Base-by-base conservation (phyloP, 2,888 invertebrate genomes). In the Bombylius major region DNA sequence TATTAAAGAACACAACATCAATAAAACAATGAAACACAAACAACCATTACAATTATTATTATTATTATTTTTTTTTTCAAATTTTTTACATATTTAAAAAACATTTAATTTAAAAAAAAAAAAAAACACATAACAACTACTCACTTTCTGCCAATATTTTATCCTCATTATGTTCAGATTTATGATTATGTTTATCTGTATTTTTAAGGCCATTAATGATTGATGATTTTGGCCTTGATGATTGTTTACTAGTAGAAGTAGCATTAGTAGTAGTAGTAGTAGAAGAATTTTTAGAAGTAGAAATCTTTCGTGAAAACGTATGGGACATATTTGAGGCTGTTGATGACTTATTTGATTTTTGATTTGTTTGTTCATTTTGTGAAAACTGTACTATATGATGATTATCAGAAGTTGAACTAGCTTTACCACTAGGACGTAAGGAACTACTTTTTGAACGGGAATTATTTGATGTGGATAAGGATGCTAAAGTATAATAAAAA, bases 401-500 rank as follows among this genome's bases (percentile, higher is more conserved):
- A 62, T 62, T 60, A 63, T 66, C 65, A 64, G 68, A 62, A 66
- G 64, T 67, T 65, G 69, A 66, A 64, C 66, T 66, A 66, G 64
- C 67, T 70, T 69, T 72, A 70, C 69, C 71, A 67, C 66, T 70
- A 75, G 76, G 74, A 72, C 79, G 76, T 70, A 78, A 75, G 74
- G 79, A 77, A 76, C 77, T 80, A 79, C 79, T 78, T 80, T 80
- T 81, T 76, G 78, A 79, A 77, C 80, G 82, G 81, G 82, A 81
- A 78, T 81, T 82, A 78, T 80, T 80, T 78, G 81, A 81, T 77
- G 84, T 83, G 79, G 82, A 82, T 78, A 84, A 79, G 81, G 82
- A 83, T 76, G 84, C 84, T 84, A 83, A 78, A 82, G 82, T 69
- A 65, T 68, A 68, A 64, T 64, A 8, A 36, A 36, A 36, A 8